phyloP scores from a whole-genome alignment of 2,797 vertebrate genomes.

The Hipposideros larvatus region DNA sequence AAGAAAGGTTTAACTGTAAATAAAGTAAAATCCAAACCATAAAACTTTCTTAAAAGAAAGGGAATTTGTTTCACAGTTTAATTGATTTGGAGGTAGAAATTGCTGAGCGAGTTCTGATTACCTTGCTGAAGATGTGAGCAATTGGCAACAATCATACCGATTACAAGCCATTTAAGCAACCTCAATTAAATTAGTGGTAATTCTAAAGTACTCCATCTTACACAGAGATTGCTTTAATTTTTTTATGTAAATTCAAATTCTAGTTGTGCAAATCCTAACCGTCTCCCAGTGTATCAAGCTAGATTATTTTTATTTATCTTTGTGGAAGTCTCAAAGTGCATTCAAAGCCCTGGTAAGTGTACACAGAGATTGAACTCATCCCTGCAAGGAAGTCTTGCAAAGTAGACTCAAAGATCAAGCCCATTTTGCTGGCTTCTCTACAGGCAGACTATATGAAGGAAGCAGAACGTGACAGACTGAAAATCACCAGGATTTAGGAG shows the following conservation, averaged over 20 bases:
- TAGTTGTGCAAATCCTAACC: slow-evolving; percentile 81
- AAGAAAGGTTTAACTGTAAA: slow-evolving; percentile 55
- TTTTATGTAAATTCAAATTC: slow-evolving; percentile 85
- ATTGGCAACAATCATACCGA: slow-evolving; percentile 78
- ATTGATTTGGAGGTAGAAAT: slow-evolving; percentile 69
- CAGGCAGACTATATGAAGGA: background rate
- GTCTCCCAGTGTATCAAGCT: slow-evolving; percentile 82
- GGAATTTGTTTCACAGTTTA: slow-evolving; percentile 60
- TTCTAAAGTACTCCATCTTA: slow-evolving; percentile 78
- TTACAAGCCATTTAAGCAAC: slow-evolving; percentile 81
- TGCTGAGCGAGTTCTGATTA: slow-evolving; percentile 76
- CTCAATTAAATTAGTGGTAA: slow-evolving; percentile 84
- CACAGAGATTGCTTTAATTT: slow-evolving; percentile 80
- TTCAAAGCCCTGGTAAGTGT: slow-evolving; percentile 44
- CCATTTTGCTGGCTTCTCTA: background rate
- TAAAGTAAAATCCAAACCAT: slow-evolving; percentile 73
- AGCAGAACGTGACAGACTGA: background rate
- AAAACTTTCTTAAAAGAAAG: slow-evolving; percentile 58
- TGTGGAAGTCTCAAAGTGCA: slow-evolving; percentile 69
- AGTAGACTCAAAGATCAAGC: background rate
- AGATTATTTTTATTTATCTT: slow-evolving; percentile 84
- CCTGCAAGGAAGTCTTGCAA: background rate
- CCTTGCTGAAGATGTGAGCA: slow-evolving; percentile 67
- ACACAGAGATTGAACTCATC: background rate
- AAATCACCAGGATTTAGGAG: background rate